Percentiles rank a stretch among this genome's conserved stretches.
Evolutionary conservation across 2,113 vertebrate species (phyloP).

Genomic region (Sitta europaea): DNA sequence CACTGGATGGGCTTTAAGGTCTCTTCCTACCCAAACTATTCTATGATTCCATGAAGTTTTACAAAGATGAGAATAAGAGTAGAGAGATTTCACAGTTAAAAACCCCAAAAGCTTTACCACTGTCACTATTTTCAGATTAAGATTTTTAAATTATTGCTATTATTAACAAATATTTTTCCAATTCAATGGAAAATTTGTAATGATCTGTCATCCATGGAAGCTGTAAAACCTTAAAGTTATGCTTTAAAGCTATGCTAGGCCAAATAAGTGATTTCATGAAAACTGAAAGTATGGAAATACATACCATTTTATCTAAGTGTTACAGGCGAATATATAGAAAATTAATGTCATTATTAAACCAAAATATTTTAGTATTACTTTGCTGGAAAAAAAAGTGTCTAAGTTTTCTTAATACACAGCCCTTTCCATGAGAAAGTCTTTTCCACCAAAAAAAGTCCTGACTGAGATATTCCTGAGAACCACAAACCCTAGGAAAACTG

Average conservation of each 20-base stretch:
- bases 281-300: constrained; percentile 18
- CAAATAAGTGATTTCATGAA: constrained; percentile 46
- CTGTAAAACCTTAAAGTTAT: not conserved
- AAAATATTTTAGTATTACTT: not conserved
- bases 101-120: not conserved
- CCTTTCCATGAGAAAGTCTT: not conserved
- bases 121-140: not conserved
- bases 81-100: not conserved
- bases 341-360: not conserved
- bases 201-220: not conserved
- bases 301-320: not conserved
- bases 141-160: not conserved
- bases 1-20: not conserved
- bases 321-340: not conserved
- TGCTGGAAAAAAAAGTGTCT: not conserved
- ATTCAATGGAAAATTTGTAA: not conserved
- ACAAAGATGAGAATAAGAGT: not conserved
- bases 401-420: not conserved
- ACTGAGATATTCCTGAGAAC: not conserved
- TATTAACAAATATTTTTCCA: not conserved
- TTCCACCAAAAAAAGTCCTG: not conserved
- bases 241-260: not conserved
- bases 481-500: not conserved
- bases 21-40: not conserved
- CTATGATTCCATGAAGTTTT: not conserved